Base-by-base conservation (phyloP, 2,113 vertebrate species). In the Pangasianodon gigas region DNA sequence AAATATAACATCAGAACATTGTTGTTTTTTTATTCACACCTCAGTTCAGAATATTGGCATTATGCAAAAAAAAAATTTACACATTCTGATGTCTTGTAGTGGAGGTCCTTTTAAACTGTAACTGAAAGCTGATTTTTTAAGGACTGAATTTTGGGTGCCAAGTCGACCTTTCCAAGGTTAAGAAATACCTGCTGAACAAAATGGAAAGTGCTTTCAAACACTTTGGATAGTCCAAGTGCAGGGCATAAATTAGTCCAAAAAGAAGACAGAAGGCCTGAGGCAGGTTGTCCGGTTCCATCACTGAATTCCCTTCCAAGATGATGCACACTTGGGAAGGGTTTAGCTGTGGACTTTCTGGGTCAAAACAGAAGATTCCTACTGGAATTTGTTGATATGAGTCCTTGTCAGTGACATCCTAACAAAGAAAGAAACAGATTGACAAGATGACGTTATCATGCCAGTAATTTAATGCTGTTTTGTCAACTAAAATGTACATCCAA, bases 241-340 rank as follows among this genome's bases (percentile, higher is more conserved):
- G 88, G 51, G 56, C 88, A 65, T 91, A 84, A 60, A 91, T 87
- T 10, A 89, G 79, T 48, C 81, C 44, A 29, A 87, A 90, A n/a
- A 90, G 19, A n/a, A 91, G 19, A 81, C 88, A 91, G 60, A 87
- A 46, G 75, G 58, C 84, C 46, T 84, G 48, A 48, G 90, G 67
- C 21, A 86, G 48, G 71, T 44, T 75, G 37, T 8, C 71, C 7
- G 8, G 37, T 46, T 75, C 19, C 0, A 44, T 10, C 37, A 75
- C 41, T 24, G 3, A 44, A 24, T 9, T 75, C 6, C 71, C 41
- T 75, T 75, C 37, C 41, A 46, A 21, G 18, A 75, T 10, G 18
- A 75, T 75, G 18, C 19, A 3, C 7, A 75, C 69, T 77, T 8
- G 67, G 81, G 46, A 79, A n/a, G 46, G 7, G 46, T 48, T 48